phyloP scores from a whole-genome alignment of 2,888 invertebrate genomes.

The Allygus modestus region DNA sequence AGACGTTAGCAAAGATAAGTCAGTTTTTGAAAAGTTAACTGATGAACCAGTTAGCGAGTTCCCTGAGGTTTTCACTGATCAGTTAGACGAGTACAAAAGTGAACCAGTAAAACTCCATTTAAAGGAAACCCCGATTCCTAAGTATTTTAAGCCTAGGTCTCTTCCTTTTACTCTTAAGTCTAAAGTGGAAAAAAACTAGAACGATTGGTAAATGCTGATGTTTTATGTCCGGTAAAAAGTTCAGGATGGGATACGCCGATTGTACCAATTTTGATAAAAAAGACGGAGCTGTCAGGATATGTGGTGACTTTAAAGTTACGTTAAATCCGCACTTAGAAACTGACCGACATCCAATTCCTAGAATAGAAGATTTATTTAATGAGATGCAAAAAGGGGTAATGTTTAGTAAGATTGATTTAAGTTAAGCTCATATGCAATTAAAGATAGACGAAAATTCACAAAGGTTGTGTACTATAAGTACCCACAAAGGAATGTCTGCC shows the following conservation, averaged over 20 bases:
- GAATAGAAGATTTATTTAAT: constrained; percentile 61
- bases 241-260: constrained; percentile 73
- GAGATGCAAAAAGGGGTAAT: constrained; percentile 66
- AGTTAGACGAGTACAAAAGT: too few species aligned
- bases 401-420: constrained; percentile 62
- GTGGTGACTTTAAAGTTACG: constrained; percentile 68
- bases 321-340: constrained; percentile 59
- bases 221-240: too few species aligned
- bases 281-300: constrained; percentile 71
- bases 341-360: constrained; percentile 64
- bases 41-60: too few species aligned
- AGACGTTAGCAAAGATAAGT: too few species aligned
- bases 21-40: too few species aligned
- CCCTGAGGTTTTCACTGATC: too few species aligned
- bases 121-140: too few species aligned
- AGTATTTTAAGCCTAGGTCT: too few species aligned
- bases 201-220: too few species aligned
- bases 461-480: constrained; percentile 72
- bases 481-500: constrained; percentile 72
- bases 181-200: too few species aligned
- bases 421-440: constrained; percentile 65
- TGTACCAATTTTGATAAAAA: constrained; percentile 72
- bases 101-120: too few species aligned
- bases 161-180: too few species aligned
- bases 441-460: constrained; percentile 71